Evolutionary conservation across 2,113 vertebrate genomes (phyloP), one percentile per base, ranked within the genome.

Genomic region (Chloropsis hardwickii): DNA sequence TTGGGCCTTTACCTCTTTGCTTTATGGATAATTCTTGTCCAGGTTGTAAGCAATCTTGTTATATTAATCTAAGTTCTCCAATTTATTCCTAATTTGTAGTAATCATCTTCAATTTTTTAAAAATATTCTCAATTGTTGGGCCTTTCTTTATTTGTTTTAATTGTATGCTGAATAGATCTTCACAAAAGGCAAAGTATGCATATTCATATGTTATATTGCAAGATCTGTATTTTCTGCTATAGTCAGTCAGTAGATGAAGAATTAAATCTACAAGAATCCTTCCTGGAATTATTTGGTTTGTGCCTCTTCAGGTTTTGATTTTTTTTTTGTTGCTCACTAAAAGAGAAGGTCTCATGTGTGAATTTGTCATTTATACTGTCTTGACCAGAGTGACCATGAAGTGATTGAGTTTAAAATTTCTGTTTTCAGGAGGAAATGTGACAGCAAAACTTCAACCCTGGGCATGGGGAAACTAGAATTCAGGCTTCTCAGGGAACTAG

Each of bases 401-500:
- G 15, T 0, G 0, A n/a, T 14, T 0, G 0, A 39, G 28, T 73
- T 73, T 45, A 29, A 73, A 58, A 51, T 45, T 17, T 81, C 14
- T 44, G 27, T 24, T 50, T 22, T 37, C 44, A 73, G 42, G 19
- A 73, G 19, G 24, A 73, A 73, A 58, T 31, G 22, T 51, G 37
- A 10, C 22, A 58, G 33, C 28, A 88, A 29, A 66, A n/a, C 60
- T 44, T 65, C 37, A 65, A 1, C 5, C 12, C 19, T 58, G 28
- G 10, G 7, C 33, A 11, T 39, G 37, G 39, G 37, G 12, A 73
- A 19, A 58, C 10, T 33, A 22, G 37, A 44, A 7, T 45, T 50
- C 33, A 73, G 23, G 37, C 33, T 58, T 12, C 28, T 58, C 27
- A 58, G 22, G 15, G 15, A 58, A 33, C 25, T 50, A 50, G 14